These are phyloP conservation scores for Atherinomorus stipes DNA, from an alignment of 2,113 vertebrate species.

Conservation along the genomic window DNA sequence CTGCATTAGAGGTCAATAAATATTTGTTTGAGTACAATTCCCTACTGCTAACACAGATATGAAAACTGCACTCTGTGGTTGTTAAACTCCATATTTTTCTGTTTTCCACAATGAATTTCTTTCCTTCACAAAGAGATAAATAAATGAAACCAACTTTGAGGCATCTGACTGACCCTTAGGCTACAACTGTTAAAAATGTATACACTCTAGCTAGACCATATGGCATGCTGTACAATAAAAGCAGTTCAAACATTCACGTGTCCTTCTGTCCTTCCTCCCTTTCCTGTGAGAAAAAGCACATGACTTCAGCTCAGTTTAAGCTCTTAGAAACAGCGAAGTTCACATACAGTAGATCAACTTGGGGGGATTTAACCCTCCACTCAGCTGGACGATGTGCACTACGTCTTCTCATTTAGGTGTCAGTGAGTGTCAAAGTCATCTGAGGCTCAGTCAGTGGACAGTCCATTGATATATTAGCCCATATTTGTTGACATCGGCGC, in stretches of 20 bases:
- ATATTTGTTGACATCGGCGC: conserved; percentile 25
- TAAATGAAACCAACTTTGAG: not conserved
- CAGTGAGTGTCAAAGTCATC: conserved; percentile 28
- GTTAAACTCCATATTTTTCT: not conserved
- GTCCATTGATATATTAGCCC: conserved; percentile 46
- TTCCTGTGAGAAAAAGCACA: not conserved
- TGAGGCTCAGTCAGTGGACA: not conserved
- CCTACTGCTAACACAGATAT: not conserved
- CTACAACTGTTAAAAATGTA: conserved; percentile 44
- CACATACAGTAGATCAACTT: not conserved
- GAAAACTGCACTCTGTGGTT: not conserved
- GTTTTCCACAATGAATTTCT: not conserved
- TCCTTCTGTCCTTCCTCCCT: not conserved
- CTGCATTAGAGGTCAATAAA: no score
- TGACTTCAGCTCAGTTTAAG: not conserved
- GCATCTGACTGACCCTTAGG: conserved; percentile 22
- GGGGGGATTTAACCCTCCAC: conserved; percentile 28
- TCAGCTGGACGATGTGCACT: not conserved
- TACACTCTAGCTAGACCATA: conserved; percentile 25
- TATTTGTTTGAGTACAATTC: not conserved
- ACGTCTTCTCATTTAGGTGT: not conserved
- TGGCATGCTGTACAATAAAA: conserved; percentile 18
- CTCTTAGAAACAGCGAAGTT: not conserved
- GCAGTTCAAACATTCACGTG: conserved; percentile 49
- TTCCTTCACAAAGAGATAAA: conserved; percentile 16